Conservation (phyloP, 2,797 vertebrate genomes). For the Rhinichthys osculus region DNA sequence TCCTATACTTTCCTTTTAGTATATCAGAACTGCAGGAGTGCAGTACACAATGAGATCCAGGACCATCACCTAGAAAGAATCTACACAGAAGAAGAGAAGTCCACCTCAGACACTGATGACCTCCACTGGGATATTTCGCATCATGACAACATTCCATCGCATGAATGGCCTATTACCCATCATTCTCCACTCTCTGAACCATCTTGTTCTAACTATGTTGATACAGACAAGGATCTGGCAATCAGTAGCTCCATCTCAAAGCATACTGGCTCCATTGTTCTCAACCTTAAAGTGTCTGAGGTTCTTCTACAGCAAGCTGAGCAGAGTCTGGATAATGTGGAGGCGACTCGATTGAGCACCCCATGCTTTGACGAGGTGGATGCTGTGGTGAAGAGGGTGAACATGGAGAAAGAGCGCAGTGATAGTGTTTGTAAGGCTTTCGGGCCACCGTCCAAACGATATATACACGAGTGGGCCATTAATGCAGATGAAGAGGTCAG, state of each 20-base stretch:
- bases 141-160: constrained; percentile 24
- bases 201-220: background rate
- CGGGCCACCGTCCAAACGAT: constrained; percentile 60
- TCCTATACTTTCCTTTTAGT: background rate
- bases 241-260: constrained; percentile 28
- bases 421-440: constrained; percentile 46
- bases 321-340: constrained; percentile 52
- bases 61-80: constrained; percentile 27
- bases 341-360: background rate
- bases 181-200: constrained; percentile 15
- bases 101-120: background rate
- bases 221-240: background rate
- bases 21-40: constrained; percentile 2
- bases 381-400: background rate
- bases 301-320: constrained; percentile 65
- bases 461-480: constrained; percentile 45
- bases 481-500: constrained; percentile 50
- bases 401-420: background rate
- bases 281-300: constrained; percentile 70
- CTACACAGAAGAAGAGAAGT: constrained; percentile 7
- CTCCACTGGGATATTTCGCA: constrained; percentile 27
- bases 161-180: constrained; percentile 30
- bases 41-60: constrained; percentile 33
- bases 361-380: constrained; percentile 49
- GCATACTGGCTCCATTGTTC: constrained; percentile 60